Base-by-base conservation (phyloP, 1,140 invertebrate genomes). In the Papilio aristodemus region DNA sequence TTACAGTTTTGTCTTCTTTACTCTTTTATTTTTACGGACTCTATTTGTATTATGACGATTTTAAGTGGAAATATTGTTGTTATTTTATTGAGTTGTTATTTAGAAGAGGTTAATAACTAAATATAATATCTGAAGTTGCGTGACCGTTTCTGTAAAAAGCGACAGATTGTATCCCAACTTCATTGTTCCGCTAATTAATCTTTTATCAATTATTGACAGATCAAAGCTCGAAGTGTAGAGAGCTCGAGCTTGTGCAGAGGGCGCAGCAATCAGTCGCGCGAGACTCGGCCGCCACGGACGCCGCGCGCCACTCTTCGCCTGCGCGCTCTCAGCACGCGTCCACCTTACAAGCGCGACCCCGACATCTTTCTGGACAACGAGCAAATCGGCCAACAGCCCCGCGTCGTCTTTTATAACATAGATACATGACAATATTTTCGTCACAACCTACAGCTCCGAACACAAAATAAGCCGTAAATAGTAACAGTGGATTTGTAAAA, bases 341-440 rank as follows among this genome's bases (percentile, higher is more conserved):
- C 81, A 8, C 78, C 79, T 19, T 81, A 80, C 73, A 86, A 86
- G 59, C 77, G 74, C 25, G 84, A 86, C 67, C 84, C 84, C 0
- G 68, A 79, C n/a, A 84, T 85, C 14, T 46, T 70, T 10, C 54
- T 86, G 0, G 84, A 86, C 70, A 72, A 82, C 60, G 84, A 85
- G 50, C 50, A 68, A 9, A 81, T 86, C 13, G 80, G 79, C 41
- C 67, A 77, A 13, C 59, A 70, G 10, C 82, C 82, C 0, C 39
- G 67, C 19, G 46, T 22, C 19, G 17, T 22, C 46, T 3, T 9
- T 54, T 22, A 54, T 19, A 22, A 17, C 9, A 10, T 10, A 10
- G 9, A 54, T 11, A 54, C 19, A 13, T 54, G 46, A 54, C 10
- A 43, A 43, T n/a, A 1, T 22, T 25, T 11, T 1, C 19, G 11